Evolutionary conservation across 2,888 invertebrate genomes (phyloP), one percentile per base, ranked within the genome.

Genomic region (Lymantria monacha): DNA sequence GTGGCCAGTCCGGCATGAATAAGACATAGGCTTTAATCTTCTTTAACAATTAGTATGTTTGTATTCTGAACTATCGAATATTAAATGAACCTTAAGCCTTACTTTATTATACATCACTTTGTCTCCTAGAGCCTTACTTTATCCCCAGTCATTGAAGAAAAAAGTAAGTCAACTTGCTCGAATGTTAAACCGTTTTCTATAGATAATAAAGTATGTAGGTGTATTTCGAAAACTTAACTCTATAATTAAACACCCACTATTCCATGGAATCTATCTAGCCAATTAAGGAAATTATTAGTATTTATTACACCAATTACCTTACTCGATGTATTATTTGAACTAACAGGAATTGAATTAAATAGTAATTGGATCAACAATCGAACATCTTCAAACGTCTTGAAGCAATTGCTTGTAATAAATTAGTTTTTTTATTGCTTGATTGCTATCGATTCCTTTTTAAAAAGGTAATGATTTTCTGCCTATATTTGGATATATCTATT

Each of bases 271-370:
- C 22, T 46, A 30, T 43, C 7, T 51, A n/a, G 36, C 63, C 63
- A 53, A 57, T 42, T 55, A 49, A 14, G 51, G 53, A 53, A 40
- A 31, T 42, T 52, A 49, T 49, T 45, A 33, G 36, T 60, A 60
- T 66, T 61, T 61, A 66, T 66, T 55, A 55, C 22, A 45, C 47
- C 61, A 57, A 66, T 66, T 59, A 47, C 43, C 44, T n/a, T 57
- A 51, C 59, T 3, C 22, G 22, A 22, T 36, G 31, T 44, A 48
- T 55, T 53, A 53, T 55, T 60, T 58, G 53, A 45, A 56, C 55
- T 55, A 52, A 44, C 36, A 36, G 10, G 44, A 42, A 55, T 60
- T 54, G 49, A 61, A 64, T 61, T 65, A 55, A 48, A 54, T 48
- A 51, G 57, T 66, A 59, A 66, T 66, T 66, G 61, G 44, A 55